Evolutionary conservation across 2,888 invertebrate species (phyloP).

Genomic region (Coelopa pilipes): DNA sequence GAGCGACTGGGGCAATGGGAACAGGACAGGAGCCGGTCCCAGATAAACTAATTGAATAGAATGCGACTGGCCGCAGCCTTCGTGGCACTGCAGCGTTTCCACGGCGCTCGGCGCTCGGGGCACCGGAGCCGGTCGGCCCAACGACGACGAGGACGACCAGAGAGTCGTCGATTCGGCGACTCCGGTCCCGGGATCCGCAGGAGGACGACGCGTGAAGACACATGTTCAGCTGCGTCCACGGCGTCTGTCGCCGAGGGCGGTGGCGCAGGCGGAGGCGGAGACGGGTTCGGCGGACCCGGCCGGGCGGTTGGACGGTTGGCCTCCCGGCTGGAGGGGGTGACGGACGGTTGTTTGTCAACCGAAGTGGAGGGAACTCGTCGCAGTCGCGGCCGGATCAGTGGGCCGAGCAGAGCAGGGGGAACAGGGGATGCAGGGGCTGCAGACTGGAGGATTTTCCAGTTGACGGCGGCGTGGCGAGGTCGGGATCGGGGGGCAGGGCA

Average conservation of each 20-base stretch:
- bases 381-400: background rate
- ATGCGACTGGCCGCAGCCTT: background rate
- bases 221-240: slow-evolving; percentile 6
- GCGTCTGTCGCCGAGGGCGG: background rate
- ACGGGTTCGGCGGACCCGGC: background rate
- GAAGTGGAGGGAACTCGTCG: background rate
- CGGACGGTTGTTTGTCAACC: background rate
- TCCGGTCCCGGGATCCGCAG: background rate
- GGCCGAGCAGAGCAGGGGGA: too few relatives aligned
- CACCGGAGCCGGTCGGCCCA: too few relatives aligned
- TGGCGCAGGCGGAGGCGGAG: too few relatives aligned
- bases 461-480: too few relatives aligned
- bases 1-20: background rate
- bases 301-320: background rate
- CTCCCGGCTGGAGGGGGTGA: background rate
- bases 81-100: background rate
- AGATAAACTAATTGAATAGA: slow-evolving; percentile 26
- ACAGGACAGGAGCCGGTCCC: background rate
- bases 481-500: too few relatives aligned
- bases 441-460: too few relatives aligned
- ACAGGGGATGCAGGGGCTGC: too few relatives aligned
- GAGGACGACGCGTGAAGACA: slow-evolving; percentile 15
- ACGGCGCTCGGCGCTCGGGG: background rate
- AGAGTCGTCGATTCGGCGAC: background rate
- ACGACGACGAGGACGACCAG: too few relatives aligned